phyloP scores from a whole-genome alignment of 2,888 invertebrate genomes.

The Stenodera caucasica region DNA sequence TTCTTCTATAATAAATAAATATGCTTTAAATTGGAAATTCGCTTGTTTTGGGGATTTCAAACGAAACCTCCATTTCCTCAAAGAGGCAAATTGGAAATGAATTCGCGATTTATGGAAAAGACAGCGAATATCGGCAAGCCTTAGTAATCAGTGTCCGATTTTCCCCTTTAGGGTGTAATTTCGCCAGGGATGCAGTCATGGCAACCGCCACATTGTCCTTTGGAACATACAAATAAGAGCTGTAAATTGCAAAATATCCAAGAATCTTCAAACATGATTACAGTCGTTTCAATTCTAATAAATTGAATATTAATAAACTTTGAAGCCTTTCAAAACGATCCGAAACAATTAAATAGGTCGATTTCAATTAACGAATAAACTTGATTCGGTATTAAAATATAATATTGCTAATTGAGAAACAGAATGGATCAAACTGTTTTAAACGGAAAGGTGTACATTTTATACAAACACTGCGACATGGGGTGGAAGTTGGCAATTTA shows the following conservation, averaged over 20 bases:
- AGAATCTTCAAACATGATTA: neutral
- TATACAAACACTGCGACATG: too few relatives aligned
- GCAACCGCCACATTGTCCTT: neutral
- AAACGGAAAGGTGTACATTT: too few relatives aligned
- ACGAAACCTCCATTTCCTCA: neutral
- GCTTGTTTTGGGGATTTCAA: neutral
- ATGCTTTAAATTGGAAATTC: neutral
- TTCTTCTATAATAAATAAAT: neutral
- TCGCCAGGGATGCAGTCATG: neutral
- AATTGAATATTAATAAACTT: neutral
- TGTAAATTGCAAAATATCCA: neutral
- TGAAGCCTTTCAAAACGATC: too few relatives aligned
- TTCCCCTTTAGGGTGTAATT: neutral
- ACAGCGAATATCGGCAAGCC: neutral
- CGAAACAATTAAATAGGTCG: too few relatives aligned
- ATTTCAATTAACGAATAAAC: too few relatives aligned
- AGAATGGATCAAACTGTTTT: too few relatives aligned
- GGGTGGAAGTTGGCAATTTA: too few relatives aligned
- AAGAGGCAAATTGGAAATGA: neutral
- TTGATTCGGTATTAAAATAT: too few relatives aligned
- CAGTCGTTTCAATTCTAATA: neutral
- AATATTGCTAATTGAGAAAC: too few relatives aligned
- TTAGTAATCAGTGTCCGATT: constrained; percentile 3
- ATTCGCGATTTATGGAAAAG: neutral
- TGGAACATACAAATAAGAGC: neutral